Evolutionary conservation across 2,113 vertebrate species (phyloP), one percentile per base, ranked within the genome.

Genomic region (Tetrax tetrax): DNA sequence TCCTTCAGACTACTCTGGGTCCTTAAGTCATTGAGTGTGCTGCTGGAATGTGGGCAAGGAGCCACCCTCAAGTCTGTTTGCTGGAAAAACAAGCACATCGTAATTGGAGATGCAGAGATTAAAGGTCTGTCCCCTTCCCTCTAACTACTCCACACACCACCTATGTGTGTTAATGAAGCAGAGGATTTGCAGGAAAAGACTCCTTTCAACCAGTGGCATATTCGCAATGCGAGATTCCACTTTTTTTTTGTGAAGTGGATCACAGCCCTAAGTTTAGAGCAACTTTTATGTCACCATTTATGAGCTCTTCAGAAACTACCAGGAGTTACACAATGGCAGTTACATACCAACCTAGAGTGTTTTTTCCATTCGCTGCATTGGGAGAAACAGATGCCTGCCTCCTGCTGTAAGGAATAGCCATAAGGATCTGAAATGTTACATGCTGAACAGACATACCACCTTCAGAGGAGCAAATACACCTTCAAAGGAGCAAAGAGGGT

Each of bases 301-400:
- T 29, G 41, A 78, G 9, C 35, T 16, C 24, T 87, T 59, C 47
- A 89, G 74, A 64, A 91, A 87, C 33, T 78, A 33, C 18, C 20
- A 87, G 38, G 12, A 89, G 68, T 37, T 72, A 43, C 0, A 0
- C 9, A 56, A 4, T 3, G 6, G 5, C 35, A 38, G 21, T n/a
- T 56, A 17, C 0, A 0, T 24, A 61, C 37, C 14, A 35, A 51
- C 27, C 59, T 24, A 21, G 29, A 78, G 19, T 57, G 35, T 53
- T 82, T 90, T 69, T 35, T n/a, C 57, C 38, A n/a, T 76, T 48
- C 48, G n/a, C 38, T 85, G 4, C 71, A 84, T 79, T 29, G 35
- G 41, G 21, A 87, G 74, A 95, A 89, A 64, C 43, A 69, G 76
- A 66, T 29, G 54, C 25, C 25, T 65, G 25, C 18, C 35, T 88